Conservation (phyloP, 1,140 invertebrate genomes). For the Drosophila cardini region DNA sequence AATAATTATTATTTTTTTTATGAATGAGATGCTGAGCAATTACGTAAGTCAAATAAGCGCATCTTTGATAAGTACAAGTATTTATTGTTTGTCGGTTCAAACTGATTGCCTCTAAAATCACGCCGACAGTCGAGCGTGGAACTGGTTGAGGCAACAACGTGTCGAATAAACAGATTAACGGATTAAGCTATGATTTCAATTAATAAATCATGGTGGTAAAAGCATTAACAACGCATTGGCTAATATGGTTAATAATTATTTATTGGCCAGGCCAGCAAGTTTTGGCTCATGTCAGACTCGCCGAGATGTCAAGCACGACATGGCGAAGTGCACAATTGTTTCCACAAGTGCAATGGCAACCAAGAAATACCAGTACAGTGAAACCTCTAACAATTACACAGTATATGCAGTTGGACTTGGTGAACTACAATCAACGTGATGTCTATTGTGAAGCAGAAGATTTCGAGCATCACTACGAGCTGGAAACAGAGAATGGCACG, state of each 20-base stretch:
- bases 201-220: background rate
- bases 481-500: background rate
- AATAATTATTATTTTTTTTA: slow-evolving; percentile 19
- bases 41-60: slow-evolving; percentile 43
- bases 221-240: slow-evolving; percentile 15
- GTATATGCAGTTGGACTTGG: slow-evolving; percentile 8
- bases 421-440: background rate
- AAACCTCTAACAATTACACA: background rate
- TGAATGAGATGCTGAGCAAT: slow-evolving; percentile 35
- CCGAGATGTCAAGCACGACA: slow-evolving; percentile 11
- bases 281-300: slow-evolving; percentile 25
- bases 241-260: slow-evolving; percentile 3
- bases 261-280: slow-evolving; percentile 1
- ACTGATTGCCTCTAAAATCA: background rate
- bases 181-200: slow-evolving; percentile 14
- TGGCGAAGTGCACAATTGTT: slow-evolving; percentile 13
- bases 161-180: slow-evolving; percentile 29
- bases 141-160: slow-evolving; percentile 39
- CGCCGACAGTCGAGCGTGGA: slow-evolving; percentile 46
- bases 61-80: slow-evolving; percentile 10
- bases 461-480: slow-evolving; percentile 45
- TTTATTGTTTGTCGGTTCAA: background rate
- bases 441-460: slow-evolving; percentile 40
- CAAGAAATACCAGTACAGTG: background rate
- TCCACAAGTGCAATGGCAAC: slow-evolving; percentile 33